Evolutionary conservation across 2,797 vertebrate species (phyloP).

Genomic region (Chaenodraco wilsoni): DNA sequence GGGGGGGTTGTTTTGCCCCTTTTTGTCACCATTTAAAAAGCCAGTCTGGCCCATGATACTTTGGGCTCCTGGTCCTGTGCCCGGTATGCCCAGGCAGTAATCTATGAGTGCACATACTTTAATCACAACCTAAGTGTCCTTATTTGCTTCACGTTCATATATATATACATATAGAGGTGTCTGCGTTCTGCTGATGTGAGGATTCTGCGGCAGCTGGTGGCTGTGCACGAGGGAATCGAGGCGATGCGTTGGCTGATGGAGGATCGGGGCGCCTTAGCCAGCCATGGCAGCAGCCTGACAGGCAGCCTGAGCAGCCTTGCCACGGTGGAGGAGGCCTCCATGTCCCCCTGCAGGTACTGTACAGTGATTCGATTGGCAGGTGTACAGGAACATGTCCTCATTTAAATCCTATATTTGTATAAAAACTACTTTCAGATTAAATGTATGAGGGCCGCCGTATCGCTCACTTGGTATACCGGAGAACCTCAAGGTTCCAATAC

Average conservation of each 20-base stretch:
- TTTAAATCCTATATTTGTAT: background rate
- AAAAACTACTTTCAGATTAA: background rate
- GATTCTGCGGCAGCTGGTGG: conserved; percentile 90
- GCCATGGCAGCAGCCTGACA: conserved; percentile 88
- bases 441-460: background rate
- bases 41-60: too few species aligned
- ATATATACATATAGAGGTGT: conserved; percentile 77
- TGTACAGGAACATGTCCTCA: background rate
- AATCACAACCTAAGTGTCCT: too few species aligned
- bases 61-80: too few species aligned
- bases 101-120: too few species aligned
- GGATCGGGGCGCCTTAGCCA: conserved; percentile 83
- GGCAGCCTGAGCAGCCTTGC: conserved; percentile 91
- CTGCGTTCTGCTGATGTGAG: conserved; percentile 88
- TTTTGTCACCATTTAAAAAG: too few species aligned
- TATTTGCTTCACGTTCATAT: background rate
- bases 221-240: conserved; percentile 92
- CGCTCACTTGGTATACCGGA: too few species aligned
- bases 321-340: conserved; percentile 74
- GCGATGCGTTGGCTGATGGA: conserved; percentile 91
- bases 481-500: too few species aligned
- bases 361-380: background rate
- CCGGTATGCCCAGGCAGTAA: too few species aligned
- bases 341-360: conserved; percentile 58
- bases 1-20: too few species aligned